Evolutionary conservation across 2,113 vertebrate species (phyloP).

Genomic region (Mirza zaza): DNA sequence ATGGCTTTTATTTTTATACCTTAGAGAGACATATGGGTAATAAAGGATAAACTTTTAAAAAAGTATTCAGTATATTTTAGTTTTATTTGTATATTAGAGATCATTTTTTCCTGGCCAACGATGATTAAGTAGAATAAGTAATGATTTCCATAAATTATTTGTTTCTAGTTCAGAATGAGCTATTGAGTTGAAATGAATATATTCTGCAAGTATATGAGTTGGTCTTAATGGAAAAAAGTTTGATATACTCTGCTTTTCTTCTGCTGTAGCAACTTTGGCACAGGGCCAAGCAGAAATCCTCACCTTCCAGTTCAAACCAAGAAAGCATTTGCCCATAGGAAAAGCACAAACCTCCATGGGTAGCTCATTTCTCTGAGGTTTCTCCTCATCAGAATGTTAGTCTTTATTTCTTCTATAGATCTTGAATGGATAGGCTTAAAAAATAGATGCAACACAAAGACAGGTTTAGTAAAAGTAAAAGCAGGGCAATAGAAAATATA

Average conservation of each 20-base stretch:
- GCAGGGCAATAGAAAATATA: not conserved
- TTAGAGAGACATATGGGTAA: not conserved
- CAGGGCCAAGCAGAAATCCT: not conserved
- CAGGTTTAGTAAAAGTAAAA: not conserved
- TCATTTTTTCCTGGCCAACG: not conserved
- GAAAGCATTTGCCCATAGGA: not conserved
- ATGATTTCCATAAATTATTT: not conserved
- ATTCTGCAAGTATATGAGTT: not conserved
- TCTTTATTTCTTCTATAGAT: not conserved
- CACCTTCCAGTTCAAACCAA: not conserved
- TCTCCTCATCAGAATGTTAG: not conserved
- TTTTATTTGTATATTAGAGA: not conserved
- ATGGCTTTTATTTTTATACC: not conserved
- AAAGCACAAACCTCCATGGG: not conserved
- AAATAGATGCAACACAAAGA: not conserved
- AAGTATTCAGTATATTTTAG: not conserved
- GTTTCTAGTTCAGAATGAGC: not conserved
- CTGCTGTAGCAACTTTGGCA: not conserved
- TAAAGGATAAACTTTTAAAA: not conserved
- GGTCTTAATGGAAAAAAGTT: not conserved
- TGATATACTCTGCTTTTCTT: not conserved
- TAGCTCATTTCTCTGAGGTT: not conserved
- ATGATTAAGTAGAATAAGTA: not conserved
- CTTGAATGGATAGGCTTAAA: not conserved
- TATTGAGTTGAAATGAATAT: not conserved